Evolutionary conservation across 1,140 invertebrate species (phyloP).

Genomic region (Sipha flava): DNA sequence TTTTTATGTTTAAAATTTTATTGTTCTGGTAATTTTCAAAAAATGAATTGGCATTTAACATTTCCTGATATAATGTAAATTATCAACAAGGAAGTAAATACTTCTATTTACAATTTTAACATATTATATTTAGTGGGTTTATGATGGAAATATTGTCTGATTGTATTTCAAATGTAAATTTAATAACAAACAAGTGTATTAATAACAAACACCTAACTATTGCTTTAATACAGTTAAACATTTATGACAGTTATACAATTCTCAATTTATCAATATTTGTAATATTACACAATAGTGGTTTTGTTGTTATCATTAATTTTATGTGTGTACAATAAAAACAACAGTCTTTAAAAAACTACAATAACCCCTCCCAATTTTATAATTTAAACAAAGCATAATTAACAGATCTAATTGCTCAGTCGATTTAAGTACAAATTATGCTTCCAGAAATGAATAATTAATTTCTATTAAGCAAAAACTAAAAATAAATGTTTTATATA

Average conservation of each 20-base stretch:
- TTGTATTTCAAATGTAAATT: not conserved
- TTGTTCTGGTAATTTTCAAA: not conserved
- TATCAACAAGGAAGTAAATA: not conserved
- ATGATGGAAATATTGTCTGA: not conserved
- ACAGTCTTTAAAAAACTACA: conserved; percentile 3
- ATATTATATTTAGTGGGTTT: not conserved
- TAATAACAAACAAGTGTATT: not conserved
- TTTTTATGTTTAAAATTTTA: not conserved
- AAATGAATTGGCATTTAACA: not conserved
- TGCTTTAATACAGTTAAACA: not conserved
- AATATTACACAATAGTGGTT: not conserved
- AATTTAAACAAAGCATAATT: not conserved
- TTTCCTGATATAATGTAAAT: not conserved
- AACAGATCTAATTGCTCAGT: conserved; percentile 1
- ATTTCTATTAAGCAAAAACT: not conserved
- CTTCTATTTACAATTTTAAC: not conserved
- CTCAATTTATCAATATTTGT: not conserved
- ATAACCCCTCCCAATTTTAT: not conserved
- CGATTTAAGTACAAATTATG: not conserved
- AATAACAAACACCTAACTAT: not conserved
- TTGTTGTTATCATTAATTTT: not conserved
- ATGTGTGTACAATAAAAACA: not conserved
- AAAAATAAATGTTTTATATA: not conserved
- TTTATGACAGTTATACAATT: not conserved
- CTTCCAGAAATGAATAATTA: not conserved